Evolutionary conservation across 2,113 vertebrate genomes (phyloP), one percentile per base, ranked within the genome.

Genomic region (Ovis aries): DNA sequence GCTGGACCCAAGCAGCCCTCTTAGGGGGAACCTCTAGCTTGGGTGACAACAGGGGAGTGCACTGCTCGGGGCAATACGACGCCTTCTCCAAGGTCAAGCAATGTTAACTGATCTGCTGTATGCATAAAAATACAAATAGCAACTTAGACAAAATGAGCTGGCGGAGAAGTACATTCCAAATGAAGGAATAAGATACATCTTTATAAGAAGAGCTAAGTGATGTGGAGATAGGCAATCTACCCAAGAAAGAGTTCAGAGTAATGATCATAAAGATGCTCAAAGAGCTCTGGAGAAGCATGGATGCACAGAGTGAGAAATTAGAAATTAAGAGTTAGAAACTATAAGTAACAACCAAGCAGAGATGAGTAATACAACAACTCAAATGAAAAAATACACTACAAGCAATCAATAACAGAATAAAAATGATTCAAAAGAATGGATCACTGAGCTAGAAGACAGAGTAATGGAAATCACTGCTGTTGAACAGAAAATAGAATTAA

Each of bases 51-150:
- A 82, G 80, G 11, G 3, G 19, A 36, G 50, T 36, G 33, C 33
- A 15, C 33, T 36, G 33, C 52, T 83, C 0, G 0, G 81, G 36
- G 1, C 33, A 71, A 36, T 36, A 27, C 1, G 1, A 15, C 0
- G 6, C 11, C 33, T 36, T 83, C 81, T 55, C 33, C 52, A 36
- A 55, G 50, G 33, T 55, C 33, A 2, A 36, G 33, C 52, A 83
- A 15, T 5, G 21, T 33, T 55, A 83, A 83, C 11, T 83, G 13
- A 36, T 23, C 50, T 36, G 23, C 33, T n/a, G 23, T 23, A 36
- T 36, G n/a, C 21, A 36, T 36, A 36, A 83, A 83, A 55, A 25
- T 36, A 55, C 21, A 83, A 55, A 55, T 9, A 36, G 52, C 21
- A 55, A 36, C 81, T 25, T 27, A 83, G 50, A 83, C 81, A 83